phyloP scores from a whole-genome alignment of 2,888 invertebrate species.

The Andrena bucephala region DNA sequence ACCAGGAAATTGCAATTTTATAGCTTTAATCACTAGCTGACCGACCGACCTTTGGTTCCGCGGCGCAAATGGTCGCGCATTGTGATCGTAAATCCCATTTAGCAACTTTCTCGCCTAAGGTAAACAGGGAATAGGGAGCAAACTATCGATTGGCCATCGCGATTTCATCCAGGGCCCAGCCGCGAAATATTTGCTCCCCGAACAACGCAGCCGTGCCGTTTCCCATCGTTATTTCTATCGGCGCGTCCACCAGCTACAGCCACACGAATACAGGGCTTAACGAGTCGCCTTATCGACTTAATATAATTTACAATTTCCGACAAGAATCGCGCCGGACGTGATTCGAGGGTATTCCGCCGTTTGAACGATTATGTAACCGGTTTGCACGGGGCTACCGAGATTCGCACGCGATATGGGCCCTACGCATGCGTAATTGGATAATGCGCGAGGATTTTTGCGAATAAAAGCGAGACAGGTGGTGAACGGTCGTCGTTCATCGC shows the following conservation, averaged over 20 bases:
- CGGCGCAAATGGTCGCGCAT: slow-evolving; percentile 31
- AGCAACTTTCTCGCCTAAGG: background rate
- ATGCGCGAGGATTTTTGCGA: slow-evolving; percentile 36
- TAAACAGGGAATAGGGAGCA: background rate
- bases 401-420: slow-evolving; percentile 30
- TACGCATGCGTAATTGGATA: slow-evolving; percentile 47
- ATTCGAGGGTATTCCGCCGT: background rate
- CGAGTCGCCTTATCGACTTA: slow-evolving; percentile 14
- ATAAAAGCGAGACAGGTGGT: slow-evolving; percentile 9
- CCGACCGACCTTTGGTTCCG: slow-evolving; percentile 3
- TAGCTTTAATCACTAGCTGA: slow-evolving; percentile 26
- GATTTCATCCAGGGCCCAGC: background rate
- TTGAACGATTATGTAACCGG: slow-evolving; percentile 39
- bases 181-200: background rate
- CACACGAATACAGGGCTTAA: background rate
- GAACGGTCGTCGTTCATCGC: slow-evolving; percentile 28
- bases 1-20: slow-evolving; percentile 51
- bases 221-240: background rate
- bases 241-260: background rate
- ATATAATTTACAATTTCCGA: slow-evolving; percentile 12
- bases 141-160: background rate
- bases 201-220: background rate
- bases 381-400: slow-evolving; percentile 18
- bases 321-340: background rate
- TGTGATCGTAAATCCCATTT: slow-evolving; percentile 32